These are phyloP conservation scores for Aspidiotus rigidus DNA, from an alignment of 2,888 invertebrate genomes.

Conservation along the genomic window DNA sequence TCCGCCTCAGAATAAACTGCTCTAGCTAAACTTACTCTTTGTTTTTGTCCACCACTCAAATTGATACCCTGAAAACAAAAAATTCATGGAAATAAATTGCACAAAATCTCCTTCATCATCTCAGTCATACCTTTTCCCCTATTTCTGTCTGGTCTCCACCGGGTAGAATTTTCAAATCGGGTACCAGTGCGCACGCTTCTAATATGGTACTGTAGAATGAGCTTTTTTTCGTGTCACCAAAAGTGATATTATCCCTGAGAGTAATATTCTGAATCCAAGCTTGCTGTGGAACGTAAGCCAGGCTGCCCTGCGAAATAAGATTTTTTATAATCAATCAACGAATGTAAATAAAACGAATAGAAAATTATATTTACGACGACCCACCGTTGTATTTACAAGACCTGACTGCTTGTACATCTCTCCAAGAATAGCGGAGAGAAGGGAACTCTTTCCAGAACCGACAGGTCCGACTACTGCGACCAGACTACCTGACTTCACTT, in stretches of 20 bases:
- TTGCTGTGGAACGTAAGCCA: constrained; percentile 86
- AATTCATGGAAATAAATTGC: too few species aligned
- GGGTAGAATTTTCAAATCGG: constrained; percentile 86
- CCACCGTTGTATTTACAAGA: constrained; percentile 59
- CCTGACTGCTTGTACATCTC: constrained; percentile 84
- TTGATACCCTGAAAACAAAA: too few species aligned
- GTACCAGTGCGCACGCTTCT: constrained; percentile 78
- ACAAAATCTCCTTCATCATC: too few species aligned
- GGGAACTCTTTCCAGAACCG: constrained; percentile 80
- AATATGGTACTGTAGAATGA: constrained; percentile 68
- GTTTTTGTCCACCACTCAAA: too few species aligned
- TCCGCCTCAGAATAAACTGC: too few species aligned
- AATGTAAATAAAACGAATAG: not conserved
- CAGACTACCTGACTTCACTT: constrained; percentile 56
- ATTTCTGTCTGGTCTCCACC: constrained; percentile 97
- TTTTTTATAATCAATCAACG: not conserved
- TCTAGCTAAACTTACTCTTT: too few species aligned
- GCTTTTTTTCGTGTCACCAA: constrained; percentile 66
- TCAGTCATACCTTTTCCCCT: constrained; percentile 47
- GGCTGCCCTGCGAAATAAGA: constrained; percentile 44
- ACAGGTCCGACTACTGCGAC: constrained; percentile 82
- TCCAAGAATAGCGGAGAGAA: constrained; percentile 75
- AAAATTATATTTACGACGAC: too few species aligned
- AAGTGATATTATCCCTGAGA: constrained; percentile 82
- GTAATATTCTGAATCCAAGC: constrained; percentile 98